Evolutionary conservation across 1,140 invertebrate genomes (phyloP), one percentile per base, ranked within the genome.

Genomic region (Calycopis cecrops): DNA sequence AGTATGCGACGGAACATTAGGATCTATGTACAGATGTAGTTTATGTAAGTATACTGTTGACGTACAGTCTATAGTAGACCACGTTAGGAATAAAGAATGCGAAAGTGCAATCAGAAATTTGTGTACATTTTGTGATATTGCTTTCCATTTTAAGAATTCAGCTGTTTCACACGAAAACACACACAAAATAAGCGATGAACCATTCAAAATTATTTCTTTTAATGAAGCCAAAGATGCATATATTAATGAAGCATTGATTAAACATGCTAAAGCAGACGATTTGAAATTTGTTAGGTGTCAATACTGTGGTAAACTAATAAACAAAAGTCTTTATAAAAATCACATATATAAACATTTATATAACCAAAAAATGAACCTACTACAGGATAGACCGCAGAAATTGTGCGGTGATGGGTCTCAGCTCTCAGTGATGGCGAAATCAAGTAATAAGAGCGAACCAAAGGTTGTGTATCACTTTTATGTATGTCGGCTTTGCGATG

Each of bases 211-310:
- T 12, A 56, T 63, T 33, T 50, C 17, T 1, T 69, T 60, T 48
- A 61, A 64, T 17, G n/a, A 53, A 3, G 18, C 49, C 8, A 55
- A 59, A 4, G 59, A 67, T 49, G 52, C 35, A 3, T 44, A 50
- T 11, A 48, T 61, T 0, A 67, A 64, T 9, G 55, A 47, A 28
- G 47, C 44, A 0, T 9, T 69, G 1, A 38, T 54, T 8, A 60
- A 44, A 9, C 35, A 51, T 10, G 34, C 55, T 7, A 55, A 50
- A 16, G 65, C 57, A 3, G 61, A 62, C 6, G 52, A 52, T 8
- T 49, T 71, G 17, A 69, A 69, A n/a, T 71, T 71, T 4, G 61
- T 63, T 12, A 58, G 61, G n/a, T 67, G 67, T 28, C 63, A 62
- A 16, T 44, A 65, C 9, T 71, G 69, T 28, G 58, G 52, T 1